Percentiles rank a stretch among this genome's conserved stretches.
phyloP scores from a whole-genome alignment of 2,888 invertebrate species.

The Baccha elongata region DNA sequence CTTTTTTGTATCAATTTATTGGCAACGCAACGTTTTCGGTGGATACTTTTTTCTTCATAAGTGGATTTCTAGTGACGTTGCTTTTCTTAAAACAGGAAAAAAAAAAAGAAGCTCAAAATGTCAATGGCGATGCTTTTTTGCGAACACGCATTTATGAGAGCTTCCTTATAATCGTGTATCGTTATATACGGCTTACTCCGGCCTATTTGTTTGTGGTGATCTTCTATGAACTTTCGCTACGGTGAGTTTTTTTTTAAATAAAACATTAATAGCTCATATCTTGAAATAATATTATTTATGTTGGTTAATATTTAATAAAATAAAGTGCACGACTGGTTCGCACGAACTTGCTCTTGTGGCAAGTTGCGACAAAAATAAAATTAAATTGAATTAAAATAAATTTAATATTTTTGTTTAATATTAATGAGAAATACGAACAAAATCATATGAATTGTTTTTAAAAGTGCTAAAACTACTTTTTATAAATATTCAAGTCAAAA shows the following conservation, averaged over 20 bases:
- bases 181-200: constrained; percentile 90
- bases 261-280: neutral
- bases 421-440: too few relatives aligned
- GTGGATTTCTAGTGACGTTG: constrained; percentile 90
- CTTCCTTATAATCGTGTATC: constrained; percentile 83
- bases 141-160: constrained; percentile 76
- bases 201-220: constrained; percentile 91
- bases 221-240: constrained; percentile 87
- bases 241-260: constrained; percentile 74
- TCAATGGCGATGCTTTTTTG: constrained; percentile 76
- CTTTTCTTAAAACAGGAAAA: constrained; percentile 86
- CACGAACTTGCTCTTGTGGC: too few relatives aligned
- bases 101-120: constrained; percentile 78
- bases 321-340: too few relatives aligned
- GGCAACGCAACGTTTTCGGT: constrained; percentile 94
- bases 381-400: too few relatives aligned
- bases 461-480: too few relatives aligned
- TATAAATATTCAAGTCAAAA: too few relatives aligned
- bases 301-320: too few relatives aligned
- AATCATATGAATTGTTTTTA: too few relatives aligned
- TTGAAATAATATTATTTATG: too few relatives aligned
- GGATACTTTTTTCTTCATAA: constrained; percentile 93
- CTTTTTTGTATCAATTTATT: constrained; percentile 91
- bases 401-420: too few relatives aligned
- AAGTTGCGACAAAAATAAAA: too few relatives aligned